Conservation (phyloP, 2,888 invertebrate species). For the Oxytorus armatus region DNA sequence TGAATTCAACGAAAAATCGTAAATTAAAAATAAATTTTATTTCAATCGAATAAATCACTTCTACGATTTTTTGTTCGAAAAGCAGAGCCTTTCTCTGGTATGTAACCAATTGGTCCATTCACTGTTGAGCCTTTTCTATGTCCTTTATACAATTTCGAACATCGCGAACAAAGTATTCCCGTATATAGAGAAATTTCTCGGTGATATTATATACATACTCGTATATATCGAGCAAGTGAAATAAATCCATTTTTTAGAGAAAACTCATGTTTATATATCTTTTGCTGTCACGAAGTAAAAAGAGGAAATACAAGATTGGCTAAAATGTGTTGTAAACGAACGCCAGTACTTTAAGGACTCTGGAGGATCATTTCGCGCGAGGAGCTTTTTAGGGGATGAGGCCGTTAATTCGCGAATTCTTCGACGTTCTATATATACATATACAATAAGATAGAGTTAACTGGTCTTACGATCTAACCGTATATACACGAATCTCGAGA, state of each 20-base stretch:
- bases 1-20: too few species aligned
- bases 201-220: too few species aligned
- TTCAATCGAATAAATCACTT: background rate
- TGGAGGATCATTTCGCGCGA: constrained; percentile 38
- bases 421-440: constrained; percentile 24
- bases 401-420: constrained; percentile 50
- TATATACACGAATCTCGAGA: constrained; percentile 45
- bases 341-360: constrained; percentile 39
- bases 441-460: constrained; percentile 38
- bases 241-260: background rate
- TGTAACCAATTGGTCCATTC: too few species aligned
- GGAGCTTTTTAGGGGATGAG: background rate
- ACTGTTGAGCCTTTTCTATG: background rate
- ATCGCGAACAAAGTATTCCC: background rate
- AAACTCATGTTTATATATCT: constrained; percentile 21
- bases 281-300: constrained; percentile 18
- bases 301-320: constrained; percentile 25
- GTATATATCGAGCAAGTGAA: background rate
- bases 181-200: background rate
- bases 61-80: background rate
- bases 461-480: constrained; percentile 24
- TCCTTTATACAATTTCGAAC: background rate
- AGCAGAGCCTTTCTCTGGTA: too few species aligned
- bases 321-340: constrained; percentile 27
- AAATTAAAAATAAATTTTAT: too few species aligned